A percentile compares a stretch with the other conserved stretches of the same genome.
These are phyloP conservation scores for Centroberyx gerrardi DNA, from an alignment of 2,797 vertebrate genomes.

Conservation along the genomic window DNA sequence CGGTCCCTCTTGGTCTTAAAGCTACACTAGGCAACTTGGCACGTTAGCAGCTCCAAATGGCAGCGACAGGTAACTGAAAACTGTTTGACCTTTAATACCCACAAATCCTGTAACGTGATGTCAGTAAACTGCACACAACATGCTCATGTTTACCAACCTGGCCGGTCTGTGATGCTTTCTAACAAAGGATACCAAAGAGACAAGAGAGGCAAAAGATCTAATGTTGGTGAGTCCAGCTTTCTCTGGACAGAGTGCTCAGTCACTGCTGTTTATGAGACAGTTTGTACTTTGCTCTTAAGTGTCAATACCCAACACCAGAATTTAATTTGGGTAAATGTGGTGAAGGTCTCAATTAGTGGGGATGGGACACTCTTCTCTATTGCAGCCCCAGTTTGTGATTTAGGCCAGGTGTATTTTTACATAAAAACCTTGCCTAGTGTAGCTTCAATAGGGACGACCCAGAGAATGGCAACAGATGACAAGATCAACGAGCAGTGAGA, in stretches of 20 bases:
- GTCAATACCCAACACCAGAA: too few species aligned
- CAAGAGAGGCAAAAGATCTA: constrained; percentile 7
- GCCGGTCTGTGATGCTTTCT: too few species aligned
- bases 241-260: too few species aligned
- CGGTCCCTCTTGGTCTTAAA: constrained; percentile 44
- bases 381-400: constrained; percentile 35
- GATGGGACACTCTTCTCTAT: constrained; percentile 17
- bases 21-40: constrained; percentile 58
- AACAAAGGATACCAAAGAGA: not conserved
- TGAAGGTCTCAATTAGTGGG: not conserved
- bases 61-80: not conserved
- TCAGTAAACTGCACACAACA: too few species aligned
- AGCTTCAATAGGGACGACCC: constrained; percentile 54
- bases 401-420: constrained; percentile 1
- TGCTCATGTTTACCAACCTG: too few species aligned
- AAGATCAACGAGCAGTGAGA: constrained; percentile 26
- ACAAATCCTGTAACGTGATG: not conserved
- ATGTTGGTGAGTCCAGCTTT: constrained; percentile 42
- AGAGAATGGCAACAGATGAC: constrained; percentile 55
- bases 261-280: too few species aligned
- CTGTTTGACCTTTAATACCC: constrained; percentile 7
- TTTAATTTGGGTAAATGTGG: not conserved
- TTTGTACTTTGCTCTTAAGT: too few species aligned
- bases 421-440: constrained; percentile 63
- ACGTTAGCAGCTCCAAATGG: constrained; percentile 13